Conservation (phyloP, 2,888 invertebrate species). For the Rhingia campestris region DNA sequence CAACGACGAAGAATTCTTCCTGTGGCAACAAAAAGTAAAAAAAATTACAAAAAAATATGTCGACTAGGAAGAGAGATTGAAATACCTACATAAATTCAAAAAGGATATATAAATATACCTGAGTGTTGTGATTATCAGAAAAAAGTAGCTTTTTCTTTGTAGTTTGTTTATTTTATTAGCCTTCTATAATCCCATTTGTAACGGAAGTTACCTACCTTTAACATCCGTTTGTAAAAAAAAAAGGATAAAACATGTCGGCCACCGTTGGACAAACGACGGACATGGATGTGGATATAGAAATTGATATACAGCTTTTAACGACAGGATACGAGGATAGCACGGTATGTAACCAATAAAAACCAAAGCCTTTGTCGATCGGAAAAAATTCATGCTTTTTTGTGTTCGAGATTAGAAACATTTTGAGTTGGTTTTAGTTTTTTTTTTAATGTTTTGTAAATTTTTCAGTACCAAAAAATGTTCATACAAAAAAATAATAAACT, state of each 20-base stretch:
- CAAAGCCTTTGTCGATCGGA: background rate
- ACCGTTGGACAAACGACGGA: conserved; percentile 64
- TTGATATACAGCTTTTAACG: conserved; percentile 82
- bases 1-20: background rate
- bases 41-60: conserved; percentile 14
- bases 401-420: too few species aligned
- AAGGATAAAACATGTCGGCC: conserved; percentile 69
- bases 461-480: too few species aligned
- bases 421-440: too few species aligned
- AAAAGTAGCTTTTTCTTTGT: background rate
- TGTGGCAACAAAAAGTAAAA: background rate
- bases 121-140: conserved; percentile 45
- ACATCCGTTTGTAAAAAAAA: background rate
- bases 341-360: conserved; percentile 79
- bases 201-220: conserved; percentile 4
- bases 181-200: conserved; percentile 1
- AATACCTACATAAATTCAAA: conserved; percentile 22
- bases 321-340: conserved; percentile 82
- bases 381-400: background rate
- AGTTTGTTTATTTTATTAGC: conserved; percentile 12
- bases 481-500: too few species aligned
- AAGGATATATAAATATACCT: conserved; percentile 17
- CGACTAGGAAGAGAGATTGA: conserved; percentile 32
- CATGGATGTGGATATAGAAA: conserved; percentile 81
- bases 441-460: too few species aligned